A percentile compares a stretch with the other conserved stretches of the same genome.
phyloP scores from a whole-genome alignment of 2,797 vertebrate genomes.

The Urocyon cinereoargenteus region DNA sequence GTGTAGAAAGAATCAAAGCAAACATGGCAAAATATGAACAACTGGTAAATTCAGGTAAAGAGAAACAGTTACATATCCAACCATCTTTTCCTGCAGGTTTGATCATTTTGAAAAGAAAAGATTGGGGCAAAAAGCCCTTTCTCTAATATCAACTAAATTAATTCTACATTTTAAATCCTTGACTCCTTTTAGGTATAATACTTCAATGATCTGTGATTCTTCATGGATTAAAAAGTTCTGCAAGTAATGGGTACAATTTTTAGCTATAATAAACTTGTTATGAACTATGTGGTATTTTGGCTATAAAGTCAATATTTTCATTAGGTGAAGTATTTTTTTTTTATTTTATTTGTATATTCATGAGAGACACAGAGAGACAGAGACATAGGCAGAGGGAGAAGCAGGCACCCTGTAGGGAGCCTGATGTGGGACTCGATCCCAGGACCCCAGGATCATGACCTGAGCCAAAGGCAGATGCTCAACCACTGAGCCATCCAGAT shows the following conservation, averaged over 20 bases:
- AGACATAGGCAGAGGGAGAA: no score
- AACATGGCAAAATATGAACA: not conserved
- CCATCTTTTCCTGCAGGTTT: not conserved
- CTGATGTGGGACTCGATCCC: no score
- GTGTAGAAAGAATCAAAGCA: not conserved
- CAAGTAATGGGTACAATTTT: not conserved
- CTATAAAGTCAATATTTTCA: not conserved
- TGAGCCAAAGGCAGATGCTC: no score
- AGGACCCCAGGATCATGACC: no score
- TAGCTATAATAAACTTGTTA: not conserved
- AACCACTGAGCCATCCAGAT: no score
- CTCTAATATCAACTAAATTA: not conserved
- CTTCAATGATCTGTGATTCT: not conserved
- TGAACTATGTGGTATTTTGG: not conserved
- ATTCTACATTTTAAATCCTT: not conserved
- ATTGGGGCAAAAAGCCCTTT: not conserved
- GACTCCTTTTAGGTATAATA: not conserved
- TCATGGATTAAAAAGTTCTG: not conserved
- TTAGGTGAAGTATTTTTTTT: not conserved
- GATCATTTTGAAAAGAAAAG: constrained; percentile 19
- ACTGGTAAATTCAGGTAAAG: not conserved
- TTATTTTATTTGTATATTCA: no score
- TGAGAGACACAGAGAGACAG: no score
- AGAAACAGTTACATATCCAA: not conserved
- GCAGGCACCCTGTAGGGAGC: no score